Conservation (phyloP, 92 coral and sea anemone genomes). For the Actinostola sp. region DNA sequence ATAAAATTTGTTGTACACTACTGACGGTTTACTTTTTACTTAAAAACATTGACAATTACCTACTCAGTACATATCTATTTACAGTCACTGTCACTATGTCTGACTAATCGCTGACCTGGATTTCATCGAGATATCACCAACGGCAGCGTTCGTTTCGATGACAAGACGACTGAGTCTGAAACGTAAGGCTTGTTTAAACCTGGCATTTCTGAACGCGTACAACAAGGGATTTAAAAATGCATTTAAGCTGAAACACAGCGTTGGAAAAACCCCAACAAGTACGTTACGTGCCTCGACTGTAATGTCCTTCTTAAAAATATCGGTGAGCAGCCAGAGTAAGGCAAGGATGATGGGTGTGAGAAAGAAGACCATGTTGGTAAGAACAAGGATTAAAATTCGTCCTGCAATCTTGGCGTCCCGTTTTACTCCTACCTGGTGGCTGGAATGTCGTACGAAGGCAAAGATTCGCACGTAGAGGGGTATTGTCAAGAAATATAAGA, state of each 20-base stretch:
- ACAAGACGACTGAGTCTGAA: constrained; percentile 8
- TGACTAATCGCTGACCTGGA: constrained; percentile 27
- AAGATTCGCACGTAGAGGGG: constrained; percentile 73
- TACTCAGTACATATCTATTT: neutral
- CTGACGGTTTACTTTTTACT: too few species aligned
- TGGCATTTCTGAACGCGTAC: constrained; percentile 74
- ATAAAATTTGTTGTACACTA: too few species aligned
- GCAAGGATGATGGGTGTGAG: constrained; percentile 66
- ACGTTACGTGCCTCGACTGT: constrained; percentile 57
- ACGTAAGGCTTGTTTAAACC: constrained; percentile 47
- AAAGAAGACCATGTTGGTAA: constrained; percentile 69
- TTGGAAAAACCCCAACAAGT: constrained; percentile 67
- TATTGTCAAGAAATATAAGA: constrained; percentile 57
- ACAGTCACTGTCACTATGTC: neutral
- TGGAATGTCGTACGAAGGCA: constrained; percentile 58
- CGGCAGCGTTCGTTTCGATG: neutral
- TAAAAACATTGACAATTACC: too few species aligned
- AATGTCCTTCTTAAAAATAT: constrained; percentile 32
- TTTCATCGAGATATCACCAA: constrained; percentile 38
- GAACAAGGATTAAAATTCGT: constrained; percentile 65
- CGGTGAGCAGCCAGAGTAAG: constrained; percentile 61
- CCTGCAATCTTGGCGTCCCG: constrained; percentile 68
- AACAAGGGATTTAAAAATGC: constrained; percentile 70
- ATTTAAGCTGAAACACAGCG: constrained; percentile 68
- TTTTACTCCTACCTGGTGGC: constrained; percentile 64